Conservation (phyloP, 2,888 invertebrate species). For the Dorcus parallelipipedus region DNA sequence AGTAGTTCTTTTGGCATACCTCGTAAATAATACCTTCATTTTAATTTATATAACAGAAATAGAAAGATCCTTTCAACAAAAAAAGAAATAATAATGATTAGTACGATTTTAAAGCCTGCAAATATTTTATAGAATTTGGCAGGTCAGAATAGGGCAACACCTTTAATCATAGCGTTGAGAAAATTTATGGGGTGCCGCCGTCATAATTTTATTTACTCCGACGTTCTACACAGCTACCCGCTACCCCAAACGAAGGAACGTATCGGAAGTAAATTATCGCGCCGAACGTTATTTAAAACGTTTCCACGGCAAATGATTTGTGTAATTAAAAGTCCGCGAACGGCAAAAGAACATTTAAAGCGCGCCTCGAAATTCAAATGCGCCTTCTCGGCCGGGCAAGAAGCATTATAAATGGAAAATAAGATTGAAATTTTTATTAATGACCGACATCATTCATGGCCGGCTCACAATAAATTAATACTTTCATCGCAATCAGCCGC, state of each 20-base stretch:
- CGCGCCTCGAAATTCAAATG: conserved; percentile 8
- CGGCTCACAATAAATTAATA: conserved; percentile 44
- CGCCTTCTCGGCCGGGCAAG: conserved; percentile 26
- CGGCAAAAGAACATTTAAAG: conserved; percentile 1
- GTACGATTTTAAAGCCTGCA: neutral
- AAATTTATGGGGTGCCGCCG: conserved; percentile 38
- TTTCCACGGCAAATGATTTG: too few species aligned
- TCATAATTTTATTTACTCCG: conserved; percentile 38
- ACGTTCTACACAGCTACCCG: conserved; percentile 20
- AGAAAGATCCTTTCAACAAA: neutral
- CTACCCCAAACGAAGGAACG: conserved; percentile 21
- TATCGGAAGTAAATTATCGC: too few species aligned
- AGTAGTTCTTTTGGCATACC: too few species aligned
- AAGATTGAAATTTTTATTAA: conserved; percentile 42
- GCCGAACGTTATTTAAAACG: too few species aligned
- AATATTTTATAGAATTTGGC: conserved; percentile 23
- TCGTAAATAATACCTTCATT: too few species aligned
- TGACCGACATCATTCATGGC: conserved; percentile 37
- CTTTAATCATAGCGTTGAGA: conserved; percentile 36
- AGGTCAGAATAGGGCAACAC: conserved; percentile 30
- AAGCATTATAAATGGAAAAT: conserved; percentile 34
- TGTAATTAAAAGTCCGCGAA: neutral
- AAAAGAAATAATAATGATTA: neutral
- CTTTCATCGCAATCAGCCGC: conserved; percentile 45
- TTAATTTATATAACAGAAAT: too few species aligned